Conservation (phyloP, 2,888 invertebrate genomes). For the Mythimna lalbum region DNA sequence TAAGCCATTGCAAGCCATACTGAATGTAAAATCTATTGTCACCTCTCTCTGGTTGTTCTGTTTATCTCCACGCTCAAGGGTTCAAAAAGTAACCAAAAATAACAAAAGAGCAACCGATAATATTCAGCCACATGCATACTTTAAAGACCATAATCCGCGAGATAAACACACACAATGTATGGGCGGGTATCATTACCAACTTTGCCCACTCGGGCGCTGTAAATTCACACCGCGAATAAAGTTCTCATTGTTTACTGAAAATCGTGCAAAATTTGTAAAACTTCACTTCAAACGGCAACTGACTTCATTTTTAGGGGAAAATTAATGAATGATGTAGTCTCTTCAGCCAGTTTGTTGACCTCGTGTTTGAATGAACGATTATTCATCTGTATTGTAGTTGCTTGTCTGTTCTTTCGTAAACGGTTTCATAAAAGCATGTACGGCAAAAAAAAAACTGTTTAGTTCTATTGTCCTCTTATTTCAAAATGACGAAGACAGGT, state of each 20-base stretch:
- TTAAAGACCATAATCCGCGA: conserved; percentile 22
- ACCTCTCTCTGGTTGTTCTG: background rate
- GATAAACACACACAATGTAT: conserved; percentile 34
- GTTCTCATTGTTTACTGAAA: conserved; percentile 55
- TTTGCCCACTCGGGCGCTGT: conserved; percentile 50
- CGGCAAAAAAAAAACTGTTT: background rate
- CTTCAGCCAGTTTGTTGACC: conserved; percentile 3
- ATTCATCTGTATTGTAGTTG: conserved; percentile 1
- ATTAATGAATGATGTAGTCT: conserved; percentile 32
- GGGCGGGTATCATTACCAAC: conserved; percentile 47
- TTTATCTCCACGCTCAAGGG: background rate
- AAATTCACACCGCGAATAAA: conserved; percentile 51
- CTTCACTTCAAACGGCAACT: conserved; percentile 46
- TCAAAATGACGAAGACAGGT: background rate
- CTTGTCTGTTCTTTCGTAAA: background rate
- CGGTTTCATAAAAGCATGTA: background rate
- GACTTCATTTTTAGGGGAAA: conserved; percentile 38
- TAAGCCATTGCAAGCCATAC: background rate
- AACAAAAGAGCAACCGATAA: background rate
- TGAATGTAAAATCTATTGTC: background rate
- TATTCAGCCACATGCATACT: conserved; percentile 15
- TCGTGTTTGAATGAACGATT: conserved; percentile 12
- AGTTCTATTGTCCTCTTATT: conserved; percentile 5
- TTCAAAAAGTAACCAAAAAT: background rate
- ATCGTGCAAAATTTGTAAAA: conserved; percentile 45